Evolutionary conservation across 1,140 invertebrate species (phyloP), one percentile per base, ranked within the genome.

Genomic region (Leptopilina boulardi): DNA sequence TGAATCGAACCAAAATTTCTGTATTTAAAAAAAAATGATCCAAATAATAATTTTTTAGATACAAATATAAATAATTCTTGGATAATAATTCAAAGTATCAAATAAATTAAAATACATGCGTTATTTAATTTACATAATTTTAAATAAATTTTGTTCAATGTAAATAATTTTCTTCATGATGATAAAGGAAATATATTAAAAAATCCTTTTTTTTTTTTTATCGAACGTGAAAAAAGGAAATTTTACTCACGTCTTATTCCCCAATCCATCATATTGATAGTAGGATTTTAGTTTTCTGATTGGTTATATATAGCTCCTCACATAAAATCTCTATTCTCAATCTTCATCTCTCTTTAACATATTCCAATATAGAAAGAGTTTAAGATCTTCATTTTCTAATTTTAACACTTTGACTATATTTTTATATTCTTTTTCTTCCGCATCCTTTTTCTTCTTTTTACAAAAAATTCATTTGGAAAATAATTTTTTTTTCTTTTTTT

Each of bases 191-290:
- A 3, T 34, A 34, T 34, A 34, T 34, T 3, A 34, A 34, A 34
- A 34, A 34, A 34, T 2, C 30, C n/a, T n/a, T n/a, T n/a, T n/a
- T n/a, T n/a, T n/a, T n/a, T n/a, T n/a, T n/a, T n/a, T n/a, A n/a
- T n/a, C n/a, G n/a, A n/a, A n/a, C n/a, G n/a, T n/a, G n/a, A n/a
- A n/a, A n/a, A 38, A 38, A 38, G 9, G 0, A 38, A 38, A 81
- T 77, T 70, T 76, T 91, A 94, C 94, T 94, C 94, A 95, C 94
- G 94, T 93, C 94, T 94, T 87, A 95, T 94, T 89, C 94, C 94
- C 94, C 94, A 95, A 92, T 95, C 94, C 94, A 95, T 94, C 93
- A 94, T 94, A 75, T 83, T 89, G 83, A 75, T 26, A 26, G 76
- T 19, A 74, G 44, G 13, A 30, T 66, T 30, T 66, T 8, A 66